phyloP scores from a whole-genome alignment of 2,113 vertebrate species.

The rabbit (Oryctolagus cuniculus) region mOryCun1.1 NC_091442.1:4763001-4763500 shows the following conservation, averaged over 20 bases:
- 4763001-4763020: rapidly evolving
- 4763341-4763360: neutral
- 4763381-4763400: neutral
- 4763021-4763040: rapidly evolving
- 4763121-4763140: neutral
- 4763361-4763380: neutral
- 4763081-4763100: neutral
- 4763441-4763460: neutral
- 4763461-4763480: rapidly evolving
- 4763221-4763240: slow-evolving; percentile 76
- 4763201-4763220: slow-evolving; percentile 59
- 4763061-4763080: rapidly evolving
- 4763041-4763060: neutral
- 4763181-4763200: slow-evolving; percentile 78
- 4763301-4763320: slow-evolving; percentile 40
- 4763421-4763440: neutral
- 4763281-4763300: slow-evolving; percentile 37
- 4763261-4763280: slow-evolving; percentile 65
- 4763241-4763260: slow-evolving; percentile 75
- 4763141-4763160: neutral
- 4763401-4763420: too few species aligned
- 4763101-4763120: neutral
- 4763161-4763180: slow-evolving; percentile 82
- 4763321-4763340: neutral
- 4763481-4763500: neutral